Base-by-base conservation (phyloP, 2,888 invertebrate species). In the Clanis bilineata region DNA sequence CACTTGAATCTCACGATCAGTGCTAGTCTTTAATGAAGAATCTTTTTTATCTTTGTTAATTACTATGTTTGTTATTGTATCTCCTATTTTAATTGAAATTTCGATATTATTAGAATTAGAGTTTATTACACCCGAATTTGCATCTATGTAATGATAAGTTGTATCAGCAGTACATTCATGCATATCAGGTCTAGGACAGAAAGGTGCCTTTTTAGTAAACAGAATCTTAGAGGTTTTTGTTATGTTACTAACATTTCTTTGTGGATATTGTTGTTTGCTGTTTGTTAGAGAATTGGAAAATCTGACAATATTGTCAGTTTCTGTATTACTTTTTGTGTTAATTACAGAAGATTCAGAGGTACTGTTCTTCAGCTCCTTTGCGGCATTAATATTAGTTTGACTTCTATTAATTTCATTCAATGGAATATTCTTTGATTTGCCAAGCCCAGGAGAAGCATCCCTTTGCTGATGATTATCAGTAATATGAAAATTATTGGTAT, bases 11-110 rank as follows among this genome's bases (percentile, higher is more conserved):
- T 80, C 85, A 59, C 76, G 77, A 61, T 91, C 88, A 58, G 79
- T 76, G 60, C 83, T 83, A 25, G 87, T 71, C 74, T 85, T 88
- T n/a, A 88, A 66, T 62, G 85, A 74, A 2, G 85, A 70, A 78
- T 88, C 81, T 73, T 80, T 84, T 44, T 83, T 76, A 62, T 88
- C 87, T 63, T 85, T 85, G 63, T 84, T 83, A 38, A 91, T 88
- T 23, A 78, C 69, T 65, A 91, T 86, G 66, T 88, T 90, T 56
- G 90, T 80, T 41, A 86, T 59, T 28, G 82, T 86, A 65, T 76
- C 83, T 10, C 90, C 88, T 54, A 86, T 78, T 82, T 83, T 90
- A 36, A 92, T 88, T 18, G 84, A 82, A 56, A 92, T 90, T 69
- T 86, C 80, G 66, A 91, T 86, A 62, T 91, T 85, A 66, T 89